Evolutionary conservation across 1,140 invertebrate genomes (phyloP).

Genomic region (Eumaeus atala): DNA sequence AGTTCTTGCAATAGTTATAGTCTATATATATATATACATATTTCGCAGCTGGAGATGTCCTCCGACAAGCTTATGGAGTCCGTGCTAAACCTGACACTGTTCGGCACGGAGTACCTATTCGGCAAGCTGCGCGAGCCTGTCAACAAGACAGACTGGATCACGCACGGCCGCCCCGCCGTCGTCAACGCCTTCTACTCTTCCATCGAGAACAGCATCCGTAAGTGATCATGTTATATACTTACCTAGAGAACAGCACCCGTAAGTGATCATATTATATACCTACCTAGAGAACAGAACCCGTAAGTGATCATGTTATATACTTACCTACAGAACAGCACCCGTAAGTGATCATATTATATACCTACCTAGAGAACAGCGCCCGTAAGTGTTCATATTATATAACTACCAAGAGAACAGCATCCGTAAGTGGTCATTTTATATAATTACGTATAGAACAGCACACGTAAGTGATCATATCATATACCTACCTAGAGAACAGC

Average conservation of each 20-base stretch:
- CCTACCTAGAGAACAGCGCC: not conserved
- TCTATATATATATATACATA: not conserved
- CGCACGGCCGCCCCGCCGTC: slow-evolving; percentile 83
- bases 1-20: no score
- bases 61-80: slow-evolving; percentile 82
- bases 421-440: slow-evolving; percentile 75
- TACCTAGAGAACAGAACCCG: no score
- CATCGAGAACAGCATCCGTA: slow-evolving; percentile 89
- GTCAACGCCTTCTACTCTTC: slow-evolving; percentile 90
- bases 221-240: slow-evolving; percentile 48
- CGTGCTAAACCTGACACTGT: slow-evolving; percentile 83
- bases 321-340: slow-evolving; percentile 88
- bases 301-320: no score
- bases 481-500: no score
- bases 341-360: slow-evolving; percentile 72
- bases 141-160: slow-evolving; percentile 89
- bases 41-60: slow-evolving; percentile 78
- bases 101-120: slow-evolving; percentile 85
- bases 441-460: slow-evolving; percentile 1
- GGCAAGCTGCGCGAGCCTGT: slow-evolving; percentile 84
- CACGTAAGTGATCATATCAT: no score
- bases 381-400: no score
- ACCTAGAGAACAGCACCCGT: not conserved
- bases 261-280: no score
- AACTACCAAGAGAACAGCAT: slow-evolving; percentile 76